A percentile compares a stretch with the other conserved stretches of the same genome.
Conservation (phyloP, 23 tunicate species). For the Trididemnum nubilum region DNA sequence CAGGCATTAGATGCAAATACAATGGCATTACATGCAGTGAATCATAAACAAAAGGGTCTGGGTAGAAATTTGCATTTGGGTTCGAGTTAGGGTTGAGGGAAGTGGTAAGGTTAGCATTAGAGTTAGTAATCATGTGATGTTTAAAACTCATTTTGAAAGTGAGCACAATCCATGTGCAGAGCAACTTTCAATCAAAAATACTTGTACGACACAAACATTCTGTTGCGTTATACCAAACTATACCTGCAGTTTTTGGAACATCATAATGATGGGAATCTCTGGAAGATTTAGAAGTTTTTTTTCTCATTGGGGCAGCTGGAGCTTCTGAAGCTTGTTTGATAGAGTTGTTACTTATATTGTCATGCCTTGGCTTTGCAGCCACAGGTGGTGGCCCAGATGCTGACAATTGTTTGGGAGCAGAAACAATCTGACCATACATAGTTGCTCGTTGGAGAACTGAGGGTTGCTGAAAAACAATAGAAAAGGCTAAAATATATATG, state of each 20-base stretch:
- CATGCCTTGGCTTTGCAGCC: not conserved
- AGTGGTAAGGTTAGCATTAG: too few species aligned
- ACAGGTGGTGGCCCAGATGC: slow-evolving; percentile 19
- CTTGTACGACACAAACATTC: too few species aligned
- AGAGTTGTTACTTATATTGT: not conserved
- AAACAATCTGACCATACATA: slow-evolving; percentile 57
- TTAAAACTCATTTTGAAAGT: too few species aligned
- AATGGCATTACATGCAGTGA: too few species aligned
- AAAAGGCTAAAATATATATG: not conserved
- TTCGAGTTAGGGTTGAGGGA: too few species aligned
- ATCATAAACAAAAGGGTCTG: too few species aligned
- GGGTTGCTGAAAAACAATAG: slow-evolving; percentile 19
- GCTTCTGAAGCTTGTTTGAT: not conserved
- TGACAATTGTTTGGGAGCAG: slow-evolving; percentile 14
- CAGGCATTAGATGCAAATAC: too few species aligned
- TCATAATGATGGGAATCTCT: slow-evolving; percentile 26
- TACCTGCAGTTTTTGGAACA: slow-evolving; percentile 36
- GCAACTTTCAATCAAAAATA: too few species aligned
- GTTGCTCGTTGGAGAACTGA: slow-evolving; percentile 75
- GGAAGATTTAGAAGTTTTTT: slow-evolving; percentile 9
- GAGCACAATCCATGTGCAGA: too few species aligned
- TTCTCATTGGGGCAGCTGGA: slow-evolving; percentile 60
- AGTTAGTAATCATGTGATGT: too few species aligned
- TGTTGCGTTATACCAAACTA: too few species aligned
- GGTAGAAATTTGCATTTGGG: too few species aligned